Evolutionary conservation across 1,140 invertebrate genomes (phyloP), one percentile per base, ranked within the genome.

Genomic region (Cataglyphis hispanica): DNA sequence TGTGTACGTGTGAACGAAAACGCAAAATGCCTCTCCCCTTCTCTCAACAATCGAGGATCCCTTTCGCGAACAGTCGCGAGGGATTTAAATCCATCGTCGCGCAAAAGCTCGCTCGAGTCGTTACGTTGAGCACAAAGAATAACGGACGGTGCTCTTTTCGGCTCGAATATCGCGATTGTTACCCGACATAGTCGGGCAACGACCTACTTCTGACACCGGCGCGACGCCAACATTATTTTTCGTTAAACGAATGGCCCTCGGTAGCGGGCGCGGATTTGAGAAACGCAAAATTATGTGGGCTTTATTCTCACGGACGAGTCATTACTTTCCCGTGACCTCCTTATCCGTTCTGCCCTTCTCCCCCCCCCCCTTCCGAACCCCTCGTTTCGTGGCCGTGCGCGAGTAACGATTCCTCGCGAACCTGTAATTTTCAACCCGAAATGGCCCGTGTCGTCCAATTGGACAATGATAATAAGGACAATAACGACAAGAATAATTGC

Each of bases 291-390:
- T 86, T 86, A 89, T 84, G 88, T 87, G 31, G 76, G 58, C 84
- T 88, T 83, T 89, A 86, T 89, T 89, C 87, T 86, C 87, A 86
- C 88, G 75, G 53, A 88, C 88, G 84, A 86, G 84, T 86, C 87
- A 61, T 89, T 89, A 88, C 50, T 89, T 86, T 88, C n/a, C 75
- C 40, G 76, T 78, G 87, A 86, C 88, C 88, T 72, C 70, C 88
- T 86, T 86, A 75, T 53, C 64, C 50, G 27, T 37, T 22, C 84
- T 63, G 50, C 27, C 56, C 31, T 22, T 13, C 63, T 64, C 78
- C 10, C 13, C 19, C 50, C 19, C 31, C 58, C 16, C 50, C 13
- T n/a, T 60, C 56, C 22, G 34, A 11, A 25, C 58, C 80, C 27
- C 43, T 46, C 37, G 34, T 77, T 61, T 13, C 40, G 27, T 75